Conservation (phyloP, 1,140 invertebrate genomes). For the Sesamia nonagrioides region DNA sequence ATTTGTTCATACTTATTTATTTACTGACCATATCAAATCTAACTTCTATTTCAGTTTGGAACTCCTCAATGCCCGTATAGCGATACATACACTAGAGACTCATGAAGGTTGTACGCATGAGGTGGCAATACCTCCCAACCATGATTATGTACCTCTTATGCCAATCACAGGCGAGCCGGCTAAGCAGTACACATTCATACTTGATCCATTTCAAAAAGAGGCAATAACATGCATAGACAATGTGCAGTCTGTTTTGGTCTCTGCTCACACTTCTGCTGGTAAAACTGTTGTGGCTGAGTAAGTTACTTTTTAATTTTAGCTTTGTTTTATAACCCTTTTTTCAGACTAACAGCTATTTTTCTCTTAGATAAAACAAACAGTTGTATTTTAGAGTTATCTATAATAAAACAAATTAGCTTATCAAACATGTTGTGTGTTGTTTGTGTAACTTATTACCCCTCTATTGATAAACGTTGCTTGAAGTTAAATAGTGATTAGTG, state of each 20-base stretch:
- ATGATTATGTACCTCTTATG: conserved; percentile 93
- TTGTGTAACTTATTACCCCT: too few relatives aligned
- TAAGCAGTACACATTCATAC: conserved; percentile 97
- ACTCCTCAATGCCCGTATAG: conserved; percentile 90
- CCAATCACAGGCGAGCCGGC: conserved; percentile 91
- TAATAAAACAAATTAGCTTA: too few relatives aligned
- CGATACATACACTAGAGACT: conserved; percentile 95
- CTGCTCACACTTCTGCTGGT: conserved; percentile 99
- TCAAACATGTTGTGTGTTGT: too few relatives aligned
- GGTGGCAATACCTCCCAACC: conserved; percentile 95
- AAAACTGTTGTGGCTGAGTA: conserved; percentile 99
- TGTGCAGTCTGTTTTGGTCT: conserved; percentile 98
- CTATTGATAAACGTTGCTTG: too few relatives aligned
- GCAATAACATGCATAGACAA: conserved; percentile 99
- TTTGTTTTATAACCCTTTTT: conserved; percentile 9
- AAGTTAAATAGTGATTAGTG: too few relatives aligned
- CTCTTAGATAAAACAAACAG: neutral
- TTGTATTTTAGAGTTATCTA: too few relatives aligned
- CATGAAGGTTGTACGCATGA: conserved; percentile 97
- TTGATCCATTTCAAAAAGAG: conserved; percentile 99
- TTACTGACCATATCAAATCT: neutral
- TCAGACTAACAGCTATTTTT: neutral
- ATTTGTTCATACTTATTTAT: too few relatives aligned
- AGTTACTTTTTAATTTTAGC: conserved; percentile 91
- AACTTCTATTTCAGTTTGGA: conserved; percentile 87